Conservation (phyloP, 2,888 invertebrate species). For the Drosophila anceps region DNA sequence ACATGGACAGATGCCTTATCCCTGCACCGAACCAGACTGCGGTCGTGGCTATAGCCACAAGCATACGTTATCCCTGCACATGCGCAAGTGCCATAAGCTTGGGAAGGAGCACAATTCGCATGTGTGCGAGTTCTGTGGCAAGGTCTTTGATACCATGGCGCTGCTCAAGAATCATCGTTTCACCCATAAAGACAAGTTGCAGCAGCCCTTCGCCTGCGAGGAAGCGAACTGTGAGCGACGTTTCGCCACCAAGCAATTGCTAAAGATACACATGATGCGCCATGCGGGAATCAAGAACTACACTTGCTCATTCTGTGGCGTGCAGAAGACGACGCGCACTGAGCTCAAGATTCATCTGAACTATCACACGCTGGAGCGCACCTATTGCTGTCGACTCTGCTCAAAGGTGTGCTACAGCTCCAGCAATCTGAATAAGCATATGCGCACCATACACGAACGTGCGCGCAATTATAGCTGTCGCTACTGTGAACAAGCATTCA, state of each 20-base stretch:
- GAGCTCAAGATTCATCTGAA: constrained; percentile 82
- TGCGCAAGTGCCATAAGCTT: constrained; percentile 69
- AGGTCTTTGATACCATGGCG: constrained; percentile 68
- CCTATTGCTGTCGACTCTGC: constrained; percentile 77
- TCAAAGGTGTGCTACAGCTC: constrained; percentile 78
- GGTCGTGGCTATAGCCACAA: constrained; percentile 72
- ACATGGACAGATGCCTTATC: constrained; percentile 71
- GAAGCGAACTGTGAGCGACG: constrained; percentile 65
- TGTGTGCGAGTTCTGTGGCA: constrained; percentile 82
- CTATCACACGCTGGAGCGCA: constrained; percentile 81
- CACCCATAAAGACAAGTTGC: constrained; percentile 71
- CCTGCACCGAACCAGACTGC: constrained; percentile 67
- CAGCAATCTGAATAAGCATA: constrained; percentile 79
- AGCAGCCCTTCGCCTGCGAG: constrained; percentile 69
- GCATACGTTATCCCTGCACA: constrained; percentile 73
- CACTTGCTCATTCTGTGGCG: constrained; percentile 79
- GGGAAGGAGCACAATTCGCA: constrained; percentile 71
- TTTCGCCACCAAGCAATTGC: constrained; percentile 75
- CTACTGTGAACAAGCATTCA: constrained; percentile 75
- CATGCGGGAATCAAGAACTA: constrained; percentile 83
- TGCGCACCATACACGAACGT: constrained; percentile 78
- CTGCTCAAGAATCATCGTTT: constrained; percentile 75
- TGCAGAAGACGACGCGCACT: constrained; percentile 81
- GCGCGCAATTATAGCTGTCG: constrained; percentile 74
- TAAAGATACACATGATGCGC: constrained; percentile 81